A percentile compares a stretch with the other conserved stretches of the same genome.
phyloP scores from a whole-genome alignment of 2,797 vertebrate genomes.

The Sebastolobus alascanus region DNA sequence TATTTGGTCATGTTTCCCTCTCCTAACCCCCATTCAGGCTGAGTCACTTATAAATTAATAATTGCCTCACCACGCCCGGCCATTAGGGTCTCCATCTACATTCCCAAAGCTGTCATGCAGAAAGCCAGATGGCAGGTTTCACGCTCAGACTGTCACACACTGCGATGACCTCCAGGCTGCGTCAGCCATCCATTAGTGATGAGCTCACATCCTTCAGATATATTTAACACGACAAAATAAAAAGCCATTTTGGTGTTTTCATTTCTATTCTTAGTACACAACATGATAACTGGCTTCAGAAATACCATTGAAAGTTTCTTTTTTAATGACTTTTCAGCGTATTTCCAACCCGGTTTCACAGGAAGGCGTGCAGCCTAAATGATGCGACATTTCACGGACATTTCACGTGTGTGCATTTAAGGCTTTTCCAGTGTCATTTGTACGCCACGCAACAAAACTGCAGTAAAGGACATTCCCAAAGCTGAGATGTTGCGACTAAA shows the following conservation, averaged over 20 bases:
- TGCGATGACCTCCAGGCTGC: not conserved
- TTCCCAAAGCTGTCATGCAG: slow-evolving; percentile 15
- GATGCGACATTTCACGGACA: no score
- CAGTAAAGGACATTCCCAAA: slow-evolving; percentile 9
- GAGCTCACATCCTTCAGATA: not conserved
- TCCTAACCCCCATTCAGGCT: slow-evolving; percentile 11
- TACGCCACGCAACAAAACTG: no score
- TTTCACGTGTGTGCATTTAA: no score
- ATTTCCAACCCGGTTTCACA: no score
- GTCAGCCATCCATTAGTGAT: slow-evolving; percentile 48
- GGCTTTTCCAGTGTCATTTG: no score
- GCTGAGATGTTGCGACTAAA: not conserved
- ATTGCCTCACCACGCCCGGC: slow-evolving; percentile 23
- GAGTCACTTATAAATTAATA: slow-evolving; percentile 63
- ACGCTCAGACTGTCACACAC: slow-evolving; percentile 14
- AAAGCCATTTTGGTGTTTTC: not conserved
- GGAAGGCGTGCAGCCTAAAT: no score
- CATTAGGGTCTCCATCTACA: slow-evolving; percentile 14
- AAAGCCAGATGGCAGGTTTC: slow-evolving; percentile 44
- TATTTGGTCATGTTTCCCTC: slow-evolving; percentile 41
- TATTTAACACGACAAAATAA: not conserved
- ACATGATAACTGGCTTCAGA: not conserved
- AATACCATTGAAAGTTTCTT: not conserved
- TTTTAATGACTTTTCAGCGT: not conserved
- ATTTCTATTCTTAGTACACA: not conserved